Conservation (phyloP, 1,140 invertebrate genomes). For the Oppia nitens region DNA sequence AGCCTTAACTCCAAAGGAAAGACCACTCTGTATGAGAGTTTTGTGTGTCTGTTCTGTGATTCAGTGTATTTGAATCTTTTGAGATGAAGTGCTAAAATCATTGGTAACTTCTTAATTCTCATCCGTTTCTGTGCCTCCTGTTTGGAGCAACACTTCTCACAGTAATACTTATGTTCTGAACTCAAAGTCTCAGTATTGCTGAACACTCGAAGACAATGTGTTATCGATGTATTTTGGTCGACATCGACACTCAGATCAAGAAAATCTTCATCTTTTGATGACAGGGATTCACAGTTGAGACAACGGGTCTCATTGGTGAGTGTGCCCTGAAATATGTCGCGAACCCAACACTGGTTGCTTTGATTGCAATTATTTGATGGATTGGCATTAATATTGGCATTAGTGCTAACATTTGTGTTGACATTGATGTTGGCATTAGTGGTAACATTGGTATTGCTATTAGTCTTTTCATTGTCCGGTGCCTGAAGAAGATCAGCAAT, state of each 20-base stretch:
- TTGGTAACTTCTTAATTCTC: constrained; percentile 93
- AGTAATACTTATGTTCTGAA: constrained; percentile 99
- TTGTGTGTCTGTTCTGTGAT: constrained; percentile 93
- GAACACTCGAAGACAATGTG: constrained; percentile 91
- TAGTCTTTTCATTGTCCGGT: constrained; percentile 15
- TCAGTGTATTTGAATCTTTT: constrained; percentile 98
- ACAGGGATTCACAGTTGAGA: constrained; percentile 75
- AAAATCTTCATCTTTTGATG: constrained; percentile 90
- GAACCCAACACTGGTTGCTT: constrained; percentile 75
- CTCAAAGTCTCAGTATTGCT: constrained; percentile 97
- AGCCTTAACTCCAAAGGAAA: constrained; percentile 93
- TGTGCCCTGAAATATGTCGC: constrained; percentile 99
- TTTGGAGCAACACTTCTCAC: constrained; percentile 97
- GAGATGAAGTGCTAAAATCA: constrained; percentile 90
- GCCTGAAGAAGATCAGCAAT: constrained; percentile 43
- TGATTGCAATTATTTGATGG: not conserved
- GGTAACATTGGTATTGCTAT: not conserved
- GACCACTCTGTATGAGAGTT: constrained; percentile 95
- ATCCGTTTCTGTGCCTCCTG: constrained; percentile 94
- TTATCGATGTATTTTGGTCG: constrained; percentile 97
- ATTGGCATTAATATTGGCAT: not conserved
- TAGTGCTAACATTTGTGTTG: not conserved
- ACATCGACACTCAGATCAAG: constrained; percentile 98
- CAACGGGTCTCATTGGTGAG: constrained; percentile 97
- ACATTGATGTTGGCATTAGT: not conserved